These are phyloP conservation scores for Excalfactoria chinensis DNA, from an alignment of 2,113 vertebrate genomes.

Conservation along the genomic window DNA sequence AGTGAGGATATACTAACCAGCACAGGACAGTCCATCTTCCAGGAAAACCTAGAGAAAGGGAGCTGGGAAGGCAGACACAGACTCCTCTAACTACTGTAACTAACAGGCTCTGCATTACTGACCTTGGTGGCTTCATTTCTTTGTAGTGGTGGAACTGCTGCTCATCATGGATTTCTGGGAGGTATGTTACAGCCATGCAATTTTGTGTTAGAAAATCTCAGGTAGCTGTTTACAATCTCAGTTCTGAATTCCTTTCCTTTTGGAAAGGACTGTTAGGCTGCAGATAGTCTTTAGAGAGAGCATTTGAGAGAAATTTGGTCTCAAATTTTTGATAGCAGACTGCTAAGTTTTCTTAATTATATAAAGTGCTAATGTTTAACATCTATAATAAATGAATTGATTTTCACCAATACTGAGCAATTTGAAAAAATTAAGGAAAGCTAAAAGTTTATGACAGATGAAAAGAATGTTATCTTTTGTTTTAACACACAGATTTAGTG, in stretches of 20 bases:
- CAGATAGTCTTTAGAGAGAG: neutral
- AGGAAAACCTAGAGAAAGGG: neutral
- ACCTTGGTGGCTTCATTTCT: neutral
- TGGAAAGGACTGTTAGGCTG: constrained; percentile 17
- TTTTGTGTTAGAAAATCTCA: neutral
- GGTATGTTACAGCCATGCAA: neutral
- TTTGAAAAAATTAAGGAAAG: neutral
- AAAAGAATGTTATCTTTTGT: neutral
- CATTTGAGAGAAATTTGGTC: neutral
- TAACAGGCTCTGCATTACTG: neutral
- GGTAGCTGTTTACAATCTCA: neutral
- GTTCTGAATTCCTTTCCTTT: neutral
- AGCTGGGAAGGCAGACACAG: neutral
- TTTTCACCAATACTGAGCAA: neutral
- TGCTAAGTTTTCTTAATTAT: neutral
- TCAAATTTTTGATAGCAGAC: neutral
- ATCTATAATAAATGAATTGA: neutral
- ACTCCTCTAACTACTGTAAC: neutral
- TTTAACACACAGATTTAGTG: neutral
- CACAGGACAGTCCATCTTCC: neutral
- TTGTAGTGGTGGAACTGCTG: rapidly evolving
- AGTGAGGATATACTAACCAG: neutral
- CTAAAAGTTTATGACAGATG: rapidly evolving
- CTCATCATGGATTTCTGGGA: neutral
- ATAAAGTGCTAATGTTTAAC: neutral